Evolutionary conservation across 1,140 invertebrate species (phyloP), one percentile per base, ranked within the genome.

Genomic region (Cephus cinctus): DNA sequence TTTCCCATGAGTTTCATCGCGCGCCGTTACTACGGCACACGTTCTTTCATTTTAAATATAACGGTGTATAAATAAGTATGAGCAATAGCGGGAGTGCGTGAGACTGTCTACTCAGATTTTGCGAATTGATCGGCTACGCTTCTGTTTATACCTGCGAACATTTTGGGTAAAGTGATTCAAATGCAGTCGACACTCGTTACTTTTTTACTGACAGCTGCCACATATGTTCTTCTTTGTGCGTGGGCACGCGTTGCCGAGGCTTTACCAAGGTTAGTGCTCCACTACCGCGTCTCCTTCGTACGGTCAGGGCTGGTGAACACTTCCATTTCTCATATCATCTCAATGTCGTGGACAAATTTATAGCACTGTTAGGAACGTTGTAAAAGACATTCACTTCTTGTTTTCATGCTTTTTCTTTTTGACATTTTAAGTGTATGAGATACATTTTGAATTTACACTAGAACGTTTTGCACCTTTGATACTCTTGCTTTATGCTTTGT

Each of bases 21-120:
- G 50, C 50, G 47, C 42, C 52, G 54, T 40, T 39, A 45, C 51
- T 34, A 50, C 55, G 46, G 52, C 57, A 47, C 66, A 57, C 56
- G 56, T 62, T 73, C 64, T 74, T 69, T 73, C 71, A 73, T 73
- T 76, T 76, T 75, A 76, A 75, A 76, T 75, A 75, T 75, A 75
- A 75, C 73, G 69, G 64, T 72, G 67, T 76, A 76, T 76, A 73
- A 76, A 76, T 76, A 76, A 76, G 74, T 75, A 76, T 76, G 74
- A 75, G 71, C 73, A 75, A 75, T 69, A 76, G 73, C 74, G 63
- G 59, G 70, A 74, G 65, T 75, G 72, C 69, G 71, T 69, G 63
- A 68, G 63, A 64, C 60, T 66, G 56, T 59, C 63, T 56, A 54
- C 59, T 50, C 40, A 47, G 57, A 63, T 58, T n/a, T n/a, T n/a